A percentile compares a stretch with the other conserved stretches of the same genome.
These are phyloP conservation scores for Paradoxurus hermaphroditus DNA, from an alignment of 2,113 vertebrate species.

Conservation along the genomic window DNA sequence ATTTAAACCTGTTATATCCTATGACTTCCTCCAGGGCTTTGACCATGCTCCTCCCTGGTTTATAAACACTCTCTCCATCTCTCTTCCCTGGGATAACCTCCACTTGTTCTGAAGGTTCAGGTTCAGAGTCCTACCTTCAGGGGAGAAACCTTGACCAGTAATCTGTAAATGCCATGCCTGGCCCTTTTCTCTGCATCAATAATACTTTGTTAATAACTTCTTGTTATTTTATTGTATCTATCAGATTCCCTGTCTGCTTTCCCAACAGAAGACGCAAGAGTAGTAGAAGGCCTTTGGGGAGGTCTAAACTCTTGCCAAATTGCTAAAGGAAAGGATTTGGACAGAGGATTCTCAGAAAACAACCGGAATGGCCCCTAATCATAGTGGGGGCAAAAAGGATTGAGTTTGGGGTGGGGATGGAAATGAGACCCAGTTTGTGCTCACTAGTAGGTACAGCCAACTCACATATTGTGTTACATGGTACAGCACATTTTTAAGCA, in stretches of 20 bases:
- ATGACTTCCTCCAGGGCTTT: neutral
- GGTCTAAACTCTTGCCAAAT: neutral
- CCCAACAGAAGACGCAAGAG: neutral
- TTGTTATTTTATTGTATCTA: neutral
- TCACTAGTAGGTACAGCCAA: neutral
- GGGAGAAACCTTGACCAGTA: neutral
- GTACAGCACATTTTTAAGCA: neutral
- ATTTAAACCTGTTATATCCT: neutral
- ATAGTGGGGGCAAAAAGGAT: neutral
- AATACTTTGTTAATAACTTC: neutral
- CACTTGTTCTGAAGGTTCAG: neutral
- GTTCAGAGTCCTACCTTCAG: neutral
- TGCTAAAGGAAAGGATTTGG: neutral
- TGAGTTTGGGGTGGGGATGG: neutral
- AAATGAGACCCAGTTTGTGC: neutral
- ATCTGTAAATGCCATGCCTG: neutral
- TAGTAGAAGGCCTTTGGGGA: neutral
- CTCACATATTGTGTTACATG: neutral
- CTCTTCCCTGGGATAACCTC: neutral
- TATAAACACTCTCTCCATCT: neutral
- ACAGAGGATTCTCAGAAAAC: neutral
- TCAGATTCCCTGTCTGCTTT: neutral
- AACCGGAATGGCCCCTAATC: neutral
- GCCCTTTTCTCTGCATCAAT: neutral
- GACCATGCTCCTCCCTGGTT: neutral